phyloP scores from a whole-genome alignment of 2,797 vertebrate genomes.

The Spea hammondii region DNA sequence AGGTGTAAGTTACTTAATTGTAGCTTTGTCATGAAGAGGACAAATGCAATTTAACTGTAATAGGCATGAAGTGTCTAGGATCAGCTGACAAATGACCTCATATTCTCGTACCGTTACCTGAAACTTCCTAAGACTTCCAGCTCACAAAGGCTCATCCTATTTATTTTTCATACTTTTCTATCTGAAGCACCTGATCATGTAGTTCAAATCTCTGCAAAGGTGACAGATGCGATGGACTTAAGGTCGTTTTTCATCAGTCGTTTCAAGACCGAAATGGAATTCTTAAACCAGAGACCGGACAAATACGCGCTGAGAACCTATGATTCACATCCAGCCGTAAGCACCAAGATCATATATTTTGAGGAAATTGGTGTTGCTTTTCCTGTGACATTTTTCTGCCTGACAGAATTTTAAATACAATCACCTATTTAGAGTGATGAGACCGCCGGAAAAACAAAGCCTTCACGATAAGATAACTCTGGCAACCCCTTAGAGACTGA shows the following conservation, averaged over 20 bases:
- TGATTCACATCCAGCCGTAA: slow-evolving; percentile 46
- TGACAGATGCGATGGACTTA: slow-evolving; percentile 50
- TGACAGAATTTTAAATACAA: slow-evolving; percentile 43
- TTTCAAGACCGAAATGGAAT: slow-evolving; percentile 46
- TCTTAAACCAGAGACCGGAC: slow-evolving; percentile 35
- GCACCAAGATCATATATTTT: slow-evolving; percentile 44
- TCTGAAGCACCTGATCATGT: slow-evolving; percentile 51
- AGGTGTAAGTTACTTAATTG: not conserved
- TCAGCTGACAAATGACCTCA: slow-evolving; percentile 6
- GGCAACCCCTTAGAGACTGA: slow-evolving; percentile 5
- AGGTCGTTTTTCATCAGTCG: slow-evolving; percentile 50
- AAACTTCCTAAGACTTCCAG: slow-evolving; percentile 40
- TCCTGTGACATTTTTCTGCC: slow-evolving; percentile 41
- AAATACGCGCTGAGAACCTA: slow-evolving; percentile 12
- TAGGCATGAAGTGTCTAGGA: not conserved
- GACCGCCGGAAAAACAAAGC: not conserved
- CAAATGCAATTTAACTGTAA: slow-evolving; percentile 18
- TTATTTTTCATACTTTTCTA: slow-evolving; percentile 51
- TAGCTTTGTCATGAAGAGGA: slow-evolving; percentile 2
- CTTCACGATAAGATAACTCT: slow-evolving; percentile 25
- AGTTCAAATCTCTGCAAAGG: slow-evolving; percentile 51
- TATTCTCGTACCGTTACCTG: slow-evolving; percentile 19
- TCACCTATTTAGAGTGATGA: slow-evolving; percentile 44
- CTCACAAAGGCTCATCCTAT: slow-evolving; percentile 50
- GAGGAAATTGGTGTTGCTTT: slow-evolving; percentile 50